These are phyloP conservation scores for Harpalus rubripes DNA, from an alignment of 2,888 invertebrate genomes.

Conservation along the genomic window DNA sequence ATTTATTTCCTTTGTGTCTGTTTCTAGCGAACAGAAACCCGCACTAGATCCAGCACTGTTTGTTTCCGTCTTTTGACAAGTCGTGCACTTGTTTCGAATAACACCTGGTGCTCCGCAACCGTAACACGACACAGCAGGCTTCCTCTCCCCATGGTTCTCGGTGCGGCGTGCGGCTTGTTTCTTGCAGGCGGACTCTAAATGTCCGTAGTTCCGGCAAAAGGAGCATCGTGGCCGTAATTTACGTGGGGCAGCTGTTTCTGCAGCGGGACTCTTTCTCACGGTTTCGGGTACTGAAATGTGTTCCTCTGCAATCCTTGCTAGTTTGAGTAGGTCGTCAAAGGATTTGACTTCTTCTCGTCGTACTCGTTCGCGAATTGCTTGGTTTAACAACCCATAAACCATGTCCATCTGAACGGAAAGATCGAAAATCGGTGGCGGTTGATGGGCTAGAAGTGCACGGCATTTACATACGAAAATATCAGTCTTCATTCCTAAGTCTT, in stretches of 20 bases:
- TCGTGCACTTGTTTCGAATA: background rate
- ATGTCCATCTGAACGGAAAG: conserved; percentile 31
- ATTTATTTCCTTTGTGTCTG: background rate
- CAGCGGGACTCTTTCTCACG: no score
- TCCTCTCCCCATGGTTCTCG: background rate
- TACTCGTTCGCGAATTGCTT: background rate
- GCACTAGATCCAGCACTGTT: no score
- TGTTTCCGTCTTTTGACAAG: no score
- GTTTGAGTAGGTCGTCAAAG: background rate
- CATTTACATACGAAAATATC: conserved; percentile 19
- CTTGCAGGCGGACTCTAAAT: background rate
- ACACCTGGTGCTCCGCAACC: background rate
- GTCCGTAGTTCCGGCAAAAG: background rate
- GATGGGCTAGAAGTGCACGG: conserved; percentile 10
- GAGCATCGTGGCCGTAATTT: background rate
- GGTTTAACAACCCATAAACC: conserved; percentile 19
- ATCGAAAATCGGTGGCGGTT: background rate
- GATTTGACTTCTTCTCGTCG: background rate
- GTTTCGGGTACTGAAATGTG: no score
- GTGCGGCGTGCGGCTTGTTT: background rate
- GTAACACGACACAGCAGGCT: background rate
- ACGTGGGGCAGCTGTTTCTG: background rate
- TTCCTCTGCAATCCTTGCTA: conserved; percentile 1
- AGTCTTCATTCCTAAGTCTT: background rate
- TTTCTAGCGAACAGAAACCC: background rate